These are phyloP conservation scores for Acyrthosiphon pisum DNA, from an alignment of 1,140 invertebrate genomes.

Conservation along the genomic window DNA sequence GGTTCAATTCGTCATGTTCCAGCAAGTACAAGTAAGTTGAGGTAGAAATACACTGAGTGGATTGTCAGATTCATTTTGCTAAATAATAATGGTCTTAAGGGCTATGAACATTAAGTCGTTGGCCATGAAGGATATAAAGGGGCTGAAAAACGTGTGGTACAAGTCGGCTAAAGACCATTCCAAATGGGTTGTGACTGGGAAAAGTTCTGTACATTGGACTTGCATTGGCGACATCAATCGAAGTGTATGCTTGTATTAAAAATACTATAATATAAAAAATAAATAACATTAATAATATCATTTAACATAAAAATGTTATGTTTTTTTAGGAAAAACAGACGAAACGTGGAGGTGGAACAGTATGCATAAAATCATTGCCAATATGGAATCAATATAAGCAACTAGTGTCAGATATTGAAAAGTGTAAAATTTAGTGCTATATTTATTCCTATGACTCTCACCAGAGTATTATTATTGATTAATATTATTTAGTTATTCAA, in stretches of 20 bases:
- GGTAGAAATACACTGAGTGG: not conserved
- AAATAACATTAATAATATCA: not conserved
- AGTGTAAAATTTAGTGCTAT: slow-evolving; percentile 15
- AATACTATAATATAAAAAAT: not conserved
- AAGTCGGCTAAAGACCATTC: slow-evolving; percentile 84
- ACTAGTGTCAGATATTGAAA: slow-evolving; percentile 28
- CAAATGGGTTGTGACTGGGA: slow-evolving; percentile 82
- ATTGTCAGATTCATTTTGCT: not conserved
- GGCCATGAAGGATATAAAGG: not conserved
- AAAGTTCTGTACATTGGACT: slow-evolving; percentile 69
- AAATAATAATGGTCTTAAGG: slow-evolving; percentile 19
- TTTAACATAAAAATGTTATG: not conserved
- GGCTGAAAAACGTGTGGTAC: slow-evolving; percentile 69
- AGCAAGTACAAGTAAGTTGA: slow-evolving; percentile 6
- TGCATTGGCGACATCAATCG: slow-evolving; percentile 95
- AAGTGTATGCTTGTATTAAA: slow-evolving; percentile 67
- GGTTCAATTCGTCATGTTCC: slow-evolving; percentile 74
- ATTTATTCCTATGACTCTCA: not conserved
- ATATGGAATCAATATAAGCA: slow-evolving; percentile 64
- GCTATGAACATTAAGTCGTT: slow-evolving; percentile 38
- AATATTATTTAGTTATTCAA: too few relatives aligned
- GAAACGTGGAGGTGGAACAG: slow-evolving; percentile 80
- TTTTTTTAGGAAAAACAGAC: slow-evolving; percentile 68
- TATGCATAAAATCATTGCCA: slow-evolving; percentile 71
- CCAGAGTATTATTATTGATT: slow-evolving; percentile 56